A percentile compares a stretch with the other conserved stretches of the same genome.
Evolutionary conservation across 2,888 invertebrate species (phyloP).

Genomic region (Amphimallon solstitiale): DNA sequence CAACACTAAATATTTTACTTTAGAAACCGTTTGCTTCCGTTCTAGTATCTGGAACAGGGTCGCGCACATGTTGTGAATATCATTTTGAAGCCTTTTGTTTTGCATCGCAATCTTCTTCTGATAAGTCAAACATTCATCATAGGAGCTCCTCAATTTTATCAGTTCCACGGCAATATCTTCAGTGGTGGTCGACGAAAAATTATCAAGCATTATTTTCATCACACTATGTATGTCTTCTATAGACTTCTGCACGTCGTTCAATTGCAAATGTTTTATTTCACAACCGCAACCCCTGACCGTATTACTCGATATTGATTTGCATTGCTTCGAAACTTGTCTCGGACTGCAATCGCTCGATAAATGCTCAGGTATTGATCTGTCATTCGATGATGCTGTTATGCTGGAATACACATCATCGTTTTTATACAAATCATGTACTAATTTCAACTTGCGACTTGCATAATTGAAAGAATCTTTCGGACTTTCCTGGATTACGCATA

Average conservation of each 20-base stretch:
- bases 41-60: slow-evolving; percentile 8
- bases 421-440: slow-evolving; percentile 19
- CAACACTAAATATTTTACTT: slow-evolving; percentile 27
- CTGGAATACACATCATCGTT: slow-evolving; percentile 17
- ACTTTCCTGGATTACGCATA: background rate
- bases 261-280: slow-evolving; percentile 17
- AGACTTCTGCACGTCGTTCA: slow-evolving; percentile 28
- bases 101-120: slow-evolving; percentile 16
- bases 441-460: background rate
- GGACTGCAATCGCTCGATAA: slow-evolving; percentile 2
- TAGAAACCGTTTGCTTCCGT: slow-evolving; percentile 5
- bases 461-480: background rate
- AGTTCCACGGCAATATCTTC: slow-evolving; percentile 17
- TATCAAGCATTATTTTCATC: slow-evolving; percentile 25
- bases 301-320: slow-evolving; percentile 7
- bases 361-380: background rate
- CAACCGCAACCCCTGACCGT: slow-evolving; percentile 20
- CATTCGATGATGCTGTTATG: slow-evolving; percentile 20
- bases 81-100: slow-evolving; percentile 27
- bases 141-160: background rate
- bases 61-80: slow-evolving; percentile 13
- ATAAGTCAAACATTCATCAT: slow-evolving; percentile 11
- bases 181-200: slow-evolving; percentile 3
- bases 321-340: background rate
- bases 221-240: slow-evolving; percentile 17